Evolutionary conservation across 1,140 invertebrate species (phyloP), one percentile per base, ranked within the genome.

Genomic region (Epicauta chinensis): DNA sequence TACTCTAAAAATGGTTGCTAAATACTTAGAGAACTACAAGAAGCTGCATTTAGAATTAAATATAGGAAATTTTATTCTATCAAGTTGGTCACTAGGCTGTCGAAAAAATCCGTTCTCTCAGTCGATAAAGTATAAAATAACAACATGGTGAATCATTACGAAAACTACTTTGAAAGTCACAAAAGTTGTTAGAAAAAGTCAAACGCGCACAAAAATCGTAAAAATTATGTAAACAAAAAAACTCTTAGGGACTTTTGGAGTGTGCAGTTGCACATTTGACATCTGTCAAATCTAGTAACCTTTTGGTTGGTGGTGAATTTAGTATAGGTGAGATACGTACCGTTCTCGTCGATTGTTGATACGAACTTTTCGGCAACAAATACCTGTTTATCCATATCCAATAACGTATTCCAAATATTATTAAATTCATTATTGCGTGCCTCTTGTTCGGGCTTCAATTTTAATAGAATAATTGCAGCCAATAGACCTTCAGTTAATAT

Each of bases 281-380:
- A 58, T 57, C 79, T 78, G 4, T 78, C 78, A 50, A 75, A 77
- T 3, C 86, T 54, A 61, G 74, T 75, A 36, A 78, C 71, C 2
- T 67, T 69, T 71, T 84, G 81, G 51, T 85, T 75, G 6, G 76
- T 65, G 1, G 89, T 67, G 4, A 90, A 65, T 38, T 72, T 72
- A 7, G 2, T 34, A 34, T 34, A 32, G 11, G 15, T 11, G n/a
- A n/a, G n/a, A n/a, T n/a, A 66, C 70, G 71, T 62, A 80, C 79
- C 73, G 45, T 92, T 86, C 57, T 87, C 80, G n/a, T 76, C 68
- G 9, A 77, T 64, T 17, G 93, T 70, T 12, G 60, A 49, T 15
- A 71, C 53, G 67, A 89, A 87, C 59, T 91, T 89, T 56, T 95
- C 92, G 38, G 84, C 82, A 34, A 91, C 79, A 66, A 92, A 89